These are phyloP conservation scores for Myotis yumanensis DNA, from an alignment of 2,113 vertebrate species.

Conservation along the genomic window DNA sequence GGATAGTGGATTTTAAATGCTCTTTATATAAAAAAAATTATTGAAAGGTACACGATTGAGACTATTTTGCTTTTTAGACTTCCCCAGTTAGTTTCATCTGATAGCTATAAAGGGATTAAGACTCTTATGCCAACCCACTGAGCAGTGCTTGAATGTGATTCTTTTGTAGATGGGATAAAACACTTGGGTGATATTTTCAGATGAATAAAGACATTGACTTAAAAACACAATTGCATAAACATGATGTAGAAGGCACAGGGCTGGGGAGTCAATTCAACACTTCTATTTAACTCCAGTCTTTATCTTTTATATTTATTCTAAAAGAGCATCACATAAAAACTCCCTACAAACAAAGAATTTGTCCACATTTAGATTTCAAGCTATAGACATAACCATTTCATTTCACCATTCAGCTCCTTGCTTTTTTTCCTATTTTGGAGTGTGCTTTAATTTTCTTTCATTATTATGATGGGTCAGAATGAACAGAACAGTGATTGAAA, in stretches of 20 bases:
- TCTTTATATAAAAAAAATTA: conserved; percentile 48
- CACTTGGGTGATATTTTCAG: conserved; percentile 67
- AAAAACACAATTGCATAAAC: conserved; percentile 72
- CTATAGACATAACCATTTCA: conserved; percentile 52
- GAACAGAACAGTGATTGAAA: conserved; percentile 36
- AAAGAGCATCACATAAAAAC: conserved; percentile 52
- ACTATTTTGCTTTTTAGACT: conserved; percentile 39
- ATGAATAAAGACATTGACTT: conserved; percentile 69
- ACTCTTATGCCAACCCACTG: conserved; percentile 37
- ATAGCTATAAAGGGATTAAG: conserved; percentile 44
- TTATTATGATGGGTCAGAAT: conserved; percentile 58
- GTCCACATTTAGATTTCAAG: conserved; percentile 56
- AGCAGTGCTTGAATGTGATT: conserved; percentile 37
- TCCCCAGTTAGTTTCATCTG: conserved; percentile 41
- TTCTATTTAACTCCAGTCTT: conserved; percentile 62
- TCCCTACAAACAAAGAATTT: conserved; percentile 52
- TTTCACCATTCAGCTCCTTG: conserved; percentile 50
- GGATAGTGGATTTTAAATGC: conserved; percentile 12
- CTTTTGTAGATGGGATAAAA: conserved; percentile 66
- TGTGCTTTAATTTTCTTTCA: conserved; percentile 64
- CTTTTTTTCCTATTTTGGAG: conserved; percentile 31
- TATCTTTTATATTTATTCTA: conserved; percentile 62
- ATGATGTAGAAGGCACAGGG: conserved; percentile 59
- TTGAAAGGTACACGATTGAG: conserved; percentile 45
- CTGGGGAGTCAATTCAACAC: conserved; percentile 56